These are phyloP conservation scores for Stictocephala bisonia DNA, from an alignment of 2,888 invertebrate genomes.

Conservation along the genomic window DNA sequence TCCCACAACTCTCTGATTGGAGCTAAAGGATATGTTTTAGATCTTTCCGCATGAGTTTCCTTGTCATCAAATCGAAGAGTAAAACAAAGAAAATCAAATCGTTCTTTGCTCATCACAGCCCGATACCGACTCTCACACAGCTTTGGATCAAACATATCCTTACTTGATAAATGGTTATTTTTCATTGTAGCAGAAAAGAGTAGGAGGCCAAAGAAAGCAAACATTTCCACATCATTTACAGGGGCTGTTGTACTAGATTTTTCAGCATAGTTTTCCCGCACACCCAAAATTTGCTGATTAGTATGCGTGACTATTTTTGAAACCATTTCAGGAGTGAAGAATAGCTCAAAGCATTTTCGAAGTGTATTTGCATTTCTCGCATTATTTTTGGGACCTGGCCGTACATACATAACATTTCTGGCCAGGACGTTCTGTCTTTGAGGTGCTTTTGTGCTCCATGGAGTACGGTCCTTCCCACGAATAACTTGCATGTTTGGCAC, in stretches of 20 bases:
- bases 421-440: background rate
- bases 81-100: slow-evolving; percentile 31
- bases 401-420: slow-evolving; percentile 16
- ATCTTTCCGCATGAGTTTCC: slow-evolving; percentile 33
- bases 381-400: slow-evolving; percentile 7
- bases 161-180: slow-evolving; percentile 25
- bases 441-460: background rate
- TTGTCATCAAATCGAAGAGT: slow-evolving; percentile 47
- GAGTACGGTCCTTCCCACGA: slow-evolving; percentile 22
- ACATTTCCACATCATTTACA: slow-evolving; percentile 11
- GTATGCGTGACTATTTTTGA: slow-evolving; percentile 13
- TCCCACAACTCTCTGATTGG: slow-evolving; percentile 40
- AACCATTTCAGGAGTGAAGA: slow-evolving; percentile 23
- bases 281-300: slow-evolving; percentile 17
- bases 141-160: slow-evolving; percentile 11
- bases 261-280: slow-evolving; percentile 1
- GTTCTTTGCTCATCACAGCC: slow-evolving; percentile 24
- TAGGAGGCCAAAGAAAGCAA: slow-evolving; percentile 15
- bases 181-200: slow-evolving; percentile 17
- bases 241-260: slow-evolving; percentile 11
- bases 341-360: slow-evolving; percentile 13
- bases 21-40: slow-evolving; percentile 21
- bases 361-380: slow-evolving; percentile 17
- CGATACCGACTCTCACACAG: slow-evolving; percentile 25
- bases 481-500: slow-evolving; percentile 3